Conservation (phyloP, 2,797 vertebrate genomes). For the Phataginus tetradactyla region DNA sequence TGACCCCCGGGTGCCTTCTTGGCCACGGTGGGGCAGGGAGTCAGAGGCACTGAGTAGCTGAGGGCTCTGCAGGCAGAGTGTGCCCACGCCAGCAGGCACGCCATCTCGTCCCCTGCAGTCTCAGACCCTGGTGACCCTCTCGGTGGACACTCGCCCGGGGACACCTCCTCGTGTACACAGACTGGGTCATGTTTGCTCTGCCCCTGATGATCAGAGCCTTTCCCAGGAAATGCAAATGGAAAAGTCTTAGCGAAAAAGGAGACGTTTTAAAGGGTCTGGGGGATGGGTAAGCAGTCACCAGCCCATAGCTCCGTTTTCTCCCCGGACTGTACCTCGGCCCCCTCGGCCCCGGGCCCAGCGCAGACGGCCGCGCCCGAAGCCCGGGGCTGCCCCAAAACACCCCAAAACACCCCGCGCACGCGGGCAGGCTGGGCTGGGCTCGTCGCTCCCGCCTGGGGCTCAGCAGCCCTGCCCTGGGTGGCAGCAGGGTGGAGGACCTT, state of each 20-base stretch:
- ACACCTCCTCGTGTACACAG: background rate
- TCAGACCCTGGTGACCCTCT: background rate
- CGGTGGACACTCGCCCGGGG: background rate
- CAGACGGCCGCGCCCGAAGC: too few species aligned
- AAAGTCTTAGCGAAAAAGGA: background rate
- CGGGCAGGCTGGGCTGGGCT: too few species aligned
- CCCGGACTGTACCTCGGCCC: too few species aligned
- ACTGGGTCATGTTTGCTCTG: background rate
- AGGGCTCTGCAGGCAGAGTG: background rate
- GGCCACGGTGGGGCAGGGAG: background rate
- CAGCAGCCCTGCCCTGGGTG: too few species aligned
- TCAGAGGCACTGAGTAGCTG: background rate
- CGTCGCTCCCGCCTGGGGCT: too few species aligned
- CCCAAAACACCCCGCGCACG: too few species aligned
- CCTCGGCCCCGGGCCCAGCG: too few species aligned
- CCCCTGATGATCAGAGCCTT: background rate
- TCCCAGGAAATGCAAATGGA: background rate
- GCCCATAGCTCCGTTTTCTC: too few species aligned
- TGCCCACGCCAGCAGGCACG: rapidly evolving
- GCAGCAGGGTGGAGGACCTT: too few species aligned
- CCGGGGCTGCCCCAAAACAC: too few species aligned
- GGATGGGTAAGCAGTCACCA: background rate
- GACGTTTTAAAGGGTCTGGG: background rate
- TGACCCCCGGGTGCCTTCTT: rapidly evolving
- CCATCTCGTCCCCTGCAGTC: background rate